Conservation (phyloP, 2,888 invertebrate species). For the Pyralis farinalis region DNA sequence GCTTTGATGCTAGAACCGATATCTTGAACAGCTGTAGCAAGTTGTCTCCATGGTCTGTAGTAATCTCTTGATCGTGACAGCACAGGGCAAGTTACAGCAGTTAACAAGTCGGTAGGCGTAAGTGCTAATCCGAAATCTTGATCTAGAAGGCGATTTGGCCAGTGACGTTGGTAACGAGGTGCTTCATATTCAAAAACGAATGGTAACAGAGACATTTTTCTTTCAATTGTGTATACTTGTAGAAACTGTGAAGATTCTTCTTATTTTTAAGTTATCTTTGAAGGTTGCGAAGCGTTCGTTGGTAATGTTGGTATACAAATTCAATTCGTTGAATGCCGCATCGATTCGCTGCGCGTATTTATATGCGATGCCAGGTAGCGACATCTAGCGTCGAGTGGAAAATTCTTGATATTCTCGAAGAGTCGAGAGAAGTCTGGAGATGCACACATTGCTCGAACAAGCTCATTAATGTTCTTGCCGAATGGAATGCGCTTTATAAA, state of each 20-base stretch:
- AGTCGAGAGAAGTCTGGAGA: too few relatives aligned
- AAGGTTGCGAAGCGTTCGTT: not conserved
- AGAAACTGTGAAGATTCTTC: too few relatives aligned
- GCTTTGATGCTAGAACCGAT: constrained; percentile 70
- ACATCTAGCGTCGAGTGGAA: constrained; percentile 32
- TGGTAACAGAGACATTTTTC: constrained; percentile 50
- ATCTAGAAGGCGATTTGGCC: constrained; percentile 46
- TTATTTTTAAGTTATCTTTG: not conserved
- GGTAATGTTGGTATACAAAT: constrained; percentile 28
- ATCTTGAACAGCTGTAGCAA: constrained; percentile 64
- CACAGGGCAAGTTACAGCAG: constrained; percentile 38
- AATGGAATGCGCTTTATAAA: too few relatives aligned
- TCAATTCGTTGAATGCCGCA: constrained; percentile 15
- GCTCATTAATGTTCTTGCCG: too few relatives aligned
- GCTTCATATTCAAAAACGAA: constrained; percentile 36
- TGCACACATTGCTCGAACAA: too few relatives aligned
- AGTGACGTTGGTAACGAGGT: constrained; percentile 25
- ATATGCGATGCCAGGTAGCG: constrained; percentile 30
- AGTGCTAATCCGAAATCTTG: constrained; percentile 62
- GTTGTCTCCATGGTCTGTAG: constrained; percentile 55
- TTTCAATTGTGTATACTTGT: too few relatives aligned
- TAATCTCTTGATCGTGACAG: constrained; percentile 41
- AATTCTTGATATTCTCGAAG: constrained; percentile 2
- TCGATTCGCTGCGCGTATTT: constrained; percentile 29
- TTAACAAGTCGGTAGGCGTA: constrained; percentile 55